A percentile compares a stretch with the other conserved stretches of the same genome.
Conservation (phyloP, 2,113 vertebrate species). For the Pionites leucogaster region DNA sequence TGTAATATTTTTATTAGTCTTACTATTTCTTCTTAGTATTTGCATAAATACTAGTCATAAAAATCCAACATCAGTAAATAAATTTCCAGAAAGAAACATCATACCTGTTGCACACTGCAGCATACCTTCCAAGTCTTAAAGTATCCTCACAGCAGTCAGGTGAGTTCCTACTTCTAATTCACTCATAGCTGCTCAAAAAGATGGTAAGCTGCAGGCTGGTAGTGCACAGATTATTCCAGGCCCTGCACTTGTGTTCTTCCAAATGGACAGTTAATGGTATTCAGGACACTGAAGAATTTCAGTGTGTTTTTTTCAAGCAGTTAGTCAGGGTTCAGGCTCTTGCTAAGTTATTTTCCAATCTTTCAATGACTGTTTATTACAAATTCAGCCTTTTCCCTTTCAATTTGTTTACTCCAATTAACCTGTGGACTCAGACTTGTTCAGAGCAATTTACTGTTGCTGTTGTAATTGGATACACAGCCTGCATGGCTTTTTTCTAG, state of each 20-base stretch:
- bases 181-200: not conserved
- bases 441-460: not conserved
- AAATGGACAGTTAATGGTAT: not conserved
- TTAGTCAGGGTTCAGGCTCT: not conserved
- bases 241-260: not conserved
- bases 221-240: not conserved
- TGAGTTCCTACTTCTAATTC: not conserved
- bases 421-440: not conserved
- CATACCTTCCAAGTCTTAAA: not conserved
- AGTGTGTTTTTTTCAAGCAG: not conserved
- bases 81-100: not conserved
- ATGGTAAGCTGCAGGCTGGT: not conserved
- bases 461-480: not conserved
- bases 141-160: not conserved
- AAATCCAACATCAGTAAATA: not conserved
- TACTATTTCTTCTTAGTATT: not conserved
- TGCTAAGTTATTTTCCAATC: not conserved
- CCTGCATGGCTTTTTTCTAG: not conserved
- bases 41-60: not conserved
- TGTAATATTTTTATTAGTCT: not conserved
- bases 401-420: not conserved
- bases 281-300: not conserved
- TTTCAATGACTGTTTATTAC: not conserved
- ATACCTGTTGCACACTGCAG: not conserved
- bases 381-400: not conserved